These are phyloP conservation scores for Sebastes minor DNA, from an alignment of 2,797 vertebrate species.

Conservation along the genomic window DNA sequence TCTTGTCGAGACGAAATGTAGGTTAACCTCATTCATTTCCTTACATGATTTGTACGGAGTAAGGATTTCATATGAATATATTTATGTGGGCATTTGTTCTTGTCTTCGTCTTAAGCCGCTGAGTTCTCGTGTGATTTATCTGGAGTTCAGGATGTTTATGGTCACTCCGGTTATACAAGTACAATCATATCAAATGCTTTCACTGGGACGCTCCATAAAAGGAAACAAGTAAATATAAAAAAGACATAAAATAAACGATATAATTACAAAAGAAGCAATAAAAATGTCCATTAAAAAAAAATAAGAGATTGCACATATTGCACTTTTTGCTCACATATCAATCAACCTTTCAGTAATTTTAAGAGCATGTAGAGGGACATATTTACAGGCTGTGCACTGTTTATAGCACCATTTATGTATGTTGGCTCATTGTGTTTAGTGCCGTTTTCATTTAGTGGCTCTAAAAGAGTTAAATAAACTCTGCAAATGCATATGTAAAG, in stretches of 20 bases:
- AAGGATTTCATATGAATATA: not conserved
- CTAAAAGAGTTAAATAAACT: not conserved
- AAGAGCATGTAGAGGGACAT: not conserved
- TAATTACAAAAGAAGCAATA: not conserved
- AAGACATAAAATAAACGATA: not conserved
- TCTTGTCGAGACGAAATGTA: constrained; percentile 43
- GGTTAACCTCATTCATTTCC: constrained; percentile 42
- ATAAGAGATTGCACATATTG: not conserved
- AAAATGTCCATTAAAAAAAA: rapidly evolving
- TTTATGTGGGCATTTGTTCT: not conserved
- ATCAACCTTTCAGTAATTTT: not conserved
- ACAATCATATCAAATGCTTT: not conserved
- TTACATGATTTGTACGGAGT: not conserved
- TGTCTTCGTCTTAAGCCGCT: not conserved
- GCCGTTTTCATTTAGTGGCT: not conserved
- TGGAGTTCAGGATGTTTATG: not conserved
- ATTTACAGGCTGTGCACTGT: no score
- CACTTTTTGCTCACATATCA: no score
- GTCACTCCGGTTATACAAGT: not conserved
- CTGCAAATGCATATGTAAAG: not conserved
- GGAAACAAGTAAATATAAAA: not conserved
- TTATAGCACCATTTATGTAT: not conserved
- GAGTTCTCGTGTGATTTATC: not conserved
- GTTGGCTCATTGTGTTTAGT: not conserved
- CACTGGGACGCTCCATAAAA: not conserved